A percentile compares a stretch with the other conserved stretches of the same genome.
These are phyloP conservation scores for Leiothrix lutea DNA, from an alignment of 2,113 vertebrate species.

Conservation along the genomic window DNA sequence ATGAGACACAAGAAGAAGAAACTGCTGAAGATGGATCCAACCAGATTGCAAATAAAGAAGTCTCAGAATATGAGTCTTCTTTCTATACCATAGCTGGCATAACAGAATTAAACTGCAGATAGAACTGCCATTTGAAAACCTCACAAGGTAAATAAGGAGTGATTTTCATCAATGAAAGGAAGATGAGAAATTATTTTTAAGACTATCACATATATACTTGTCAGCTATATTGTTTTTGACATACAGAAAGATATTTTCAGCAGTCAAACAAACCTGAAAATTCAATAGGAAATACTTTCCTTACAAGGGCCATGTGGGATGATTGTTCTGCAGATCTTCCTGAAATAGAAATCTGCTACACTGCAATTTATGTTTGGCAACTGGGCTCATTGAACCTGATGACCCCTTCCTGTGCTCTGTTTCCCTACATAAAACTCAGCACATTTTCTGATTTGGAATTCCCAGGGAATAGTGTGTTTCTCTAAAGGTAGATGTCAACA, in stretches of 20 bases:
- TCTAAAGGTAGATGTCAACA: not conserved
- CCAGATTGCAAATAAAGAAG: constrained; percentile 11
- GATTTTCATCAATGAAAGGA: not conserved
- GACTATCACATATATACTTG: not conserved
- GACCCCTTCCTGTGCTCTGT: not conserved
- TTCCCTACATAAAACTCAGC: not conserved
- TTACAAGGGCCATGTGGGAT: not conserved
- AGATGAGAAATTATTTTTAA: not conserved
- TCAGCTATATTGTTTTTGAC: not conserved
- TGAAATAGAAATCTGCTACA: not conserved
- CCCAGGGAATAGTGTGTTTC: not conserved
- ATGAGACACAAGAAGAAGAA: constrained; percentile 34
- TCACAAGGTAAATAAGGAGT: not conserved
- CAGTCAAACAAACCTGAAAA: not conserved
- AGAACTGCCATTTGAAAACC: not conserved
- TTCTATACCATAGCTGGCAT: not conserved
- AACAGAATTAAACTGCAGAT: not conserved
- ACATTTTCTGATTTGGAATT: not conserved
- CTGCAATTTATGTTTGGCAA: not conserved
- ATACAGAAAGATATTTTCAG: not conserved
- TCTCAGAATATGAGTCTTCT: not conserved
- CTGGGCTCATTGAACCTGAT: not conserved
- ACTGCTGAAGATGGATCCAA: not conserved
- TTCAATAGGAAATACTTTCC: not conserved
- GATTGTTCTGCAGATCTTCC: not conserved